These are phyloP conservation scores for Osmoderma eremita DNA, from an alignment of 2,888 invertebrate genomes.

Conservation along the genomic window DNA sequence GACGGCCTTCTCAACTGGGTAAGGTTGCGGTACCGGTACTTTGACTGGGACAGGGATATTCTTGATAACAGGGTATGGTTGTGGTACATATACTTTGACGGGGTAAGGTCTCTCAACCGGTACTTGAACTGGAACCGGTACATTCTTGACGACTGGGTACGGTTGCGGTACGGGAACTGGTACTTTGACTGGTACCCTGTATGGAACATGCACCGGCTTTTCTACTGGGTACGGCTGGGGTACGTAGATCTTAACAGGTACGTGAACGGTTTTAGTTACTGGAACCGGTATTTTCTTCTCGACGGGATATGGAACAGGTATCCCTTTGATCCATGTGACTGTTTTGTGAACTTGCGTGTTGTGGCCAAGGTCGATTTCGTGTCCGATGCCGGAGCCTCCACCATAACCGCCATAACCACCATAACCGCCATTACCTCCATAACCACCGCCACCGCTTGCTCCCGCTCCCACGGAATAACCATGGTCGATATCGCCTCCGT, in stretches of 20 bases:
- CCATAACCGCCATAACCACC: constrained; percentile 62
- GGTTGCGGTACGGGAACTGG: constrained; percentile 80
- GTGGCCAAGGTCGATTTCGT: constrained; percentile 58
- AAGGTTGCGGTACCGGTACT: constrained; percentile 79
- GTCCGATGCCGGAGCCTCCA: constrained; percentile 46
- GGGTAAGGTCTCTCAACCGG: constrained; percentile 82
- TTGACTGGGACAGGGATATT: constrained; percentile 79
- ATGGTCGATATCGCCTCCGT: constrained; percentile 79
- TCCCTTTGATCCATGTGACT: constrained; percentile 73
- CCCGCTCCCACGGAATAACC: constrained; percentile 74
- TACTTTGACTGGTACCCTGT: constrained; percentile 82
- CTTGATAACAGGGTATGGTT: constrained; percentile 84
- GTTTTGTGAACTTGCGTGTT: constrained; percentile 71
- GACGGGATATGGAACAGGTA: constrained; percentile 73
- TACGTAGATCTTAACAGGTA: constrained; percentile 71
- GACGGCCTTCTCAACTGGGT: constrained; percentile 81
- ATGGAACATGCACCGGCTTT: constrained; percentile 77
- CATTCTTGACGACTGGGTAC: constrained; percentile 82
- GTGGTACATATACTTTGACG: constrained; percentile 81
- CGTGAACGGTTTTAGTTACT: constrained; percentile 73
- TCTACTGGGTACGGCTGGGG: constrained; percentile 77
- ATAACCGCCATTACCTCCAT: constrained; percentile 62
- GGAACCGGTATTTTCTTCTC: constrained; percentile 72
- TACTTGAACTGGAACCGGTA: constrained; percentile 75
- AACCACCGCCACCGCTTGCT: constrained; percentile 67